Conservation (phyloP, 1,140 invertebrate genomes). For the Drosophila kepulauana region DNA sequence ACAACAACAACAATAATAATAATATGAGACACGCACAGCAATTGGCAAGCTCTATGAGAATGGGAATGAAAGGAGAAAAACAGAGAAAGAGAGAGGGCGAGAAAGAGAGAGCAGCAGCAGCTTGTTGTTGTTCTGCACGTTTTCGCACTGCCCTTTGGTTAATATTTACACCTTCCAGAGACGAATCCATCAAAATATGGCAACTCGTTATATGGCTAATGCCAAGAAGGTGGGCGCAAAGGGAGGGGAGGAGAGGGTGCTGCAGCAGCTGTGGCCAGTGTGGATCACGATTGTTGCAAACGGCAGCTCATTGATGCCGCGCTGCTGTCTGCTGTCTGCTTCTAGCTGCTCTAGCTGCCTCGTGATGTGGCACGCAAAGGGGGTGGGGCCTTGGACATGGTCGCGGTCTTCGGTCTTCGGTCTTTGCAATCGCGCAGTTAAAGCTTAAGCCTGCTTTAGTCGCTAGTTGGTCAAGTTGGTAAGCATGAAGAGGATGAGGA, state of each 20-base stretch:
- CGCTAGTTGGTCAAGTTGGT: neutral
- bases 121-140: conserved; percentile 49
- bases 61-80: neutral
- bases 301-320: conserved; percentile 33
- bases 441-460: conserved; percentile 10
- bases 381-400: conserved; percentile 29
- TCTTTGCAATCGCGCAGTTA: neutral
- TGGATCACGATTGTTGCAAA: conserved; percentile 40
- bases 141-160: conserved; percentile 77
- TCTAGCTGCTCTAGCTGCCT: neutral
- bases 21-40: conserved; percentile 29
- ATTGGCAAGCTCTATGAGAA: neutral
- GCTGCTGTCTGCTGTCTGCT: conserved; percentile 2
- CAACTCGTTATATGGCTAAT: conserved; percentile 71
- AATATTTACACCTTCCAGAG: conserved; percentile 77
- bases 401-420: too few species aligned
- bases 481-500: neutral
- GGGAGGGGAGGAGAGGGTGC: conserved; percentile 2
- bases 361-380: conserved; percentile 31
- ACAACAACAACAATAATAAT: conserved; percentile 5
- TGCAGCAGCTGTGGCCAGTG: conserved; percentile 26
- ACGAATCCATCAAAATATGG: conserved; percentile 80
- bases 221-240: conserved; percentile 7
- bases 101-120: neutral
- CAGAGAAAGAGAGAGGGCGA: neutral